These are phyloP conservation scores for Cecropterus lyciades DNA, from an alignment of 1,140 invertebrate genomes.

Conservation along the genomic window DNA sequence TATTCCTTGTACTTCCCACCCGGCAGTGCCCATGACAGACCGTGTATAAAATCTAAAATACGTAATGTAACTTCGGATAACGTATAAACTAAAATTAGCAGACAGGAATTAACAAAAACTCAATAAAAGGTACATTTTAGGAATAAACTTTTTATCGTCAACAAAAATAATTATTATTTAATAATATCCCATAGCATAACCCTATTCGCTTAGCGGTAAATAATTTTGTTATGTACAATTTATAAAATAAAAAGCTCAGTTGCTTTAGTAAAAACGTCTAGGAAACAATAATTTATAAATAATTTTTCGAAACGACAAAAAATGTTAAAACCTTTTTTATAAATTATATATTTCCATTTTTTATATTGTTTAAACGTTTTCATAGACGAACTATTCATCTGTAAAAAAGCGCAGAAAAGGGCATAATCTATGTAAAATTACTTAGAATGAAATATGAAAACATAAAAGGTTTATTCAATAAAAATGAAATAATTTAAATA, in stretches of 20 bases:
- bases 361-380: neutral
- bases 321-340: neutral
- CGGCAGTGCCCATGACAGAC: constrained; percentile 50
- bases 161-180: constrained; percentile 61
- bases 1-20: constrained; percentile 65
- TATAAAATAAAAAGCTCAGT: constrained; percentile 38
- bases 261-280: constrained; percentile 9
- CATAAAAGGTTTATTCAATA: constrained; percentile 1
- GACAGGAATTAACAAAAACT: constrained; percentile 58
- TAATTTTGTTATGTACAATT: constrained; percentile 49
- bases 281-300: constrained; percentile 13
- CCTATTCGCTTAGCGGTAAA: constrained; percentile 51
- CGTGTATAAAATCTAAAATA: constrained; percentile 66
- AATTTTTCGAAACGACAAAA: constrained; percentile 2
- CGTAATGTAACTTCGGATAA: constrained; percentile 53
- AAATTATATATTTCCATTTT: constrained; percentile 6
- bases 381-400: neutral
- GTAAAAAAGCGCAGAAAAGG: neutral
- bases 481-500: constrained; percentile 33
- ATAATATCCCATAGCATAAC: constrained; percentile 58
- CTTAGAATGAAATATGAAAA: neutral
- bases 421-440: neutral
- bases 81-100: constrained; percentile 43
- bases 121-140: constrained; percentile 73
- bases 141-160: constrained; percentile 80